A percentile compares a stretch with the other conserved stretches of the same genome.
Conservation (phyloP, 2,888 invertebrate species). For the Neocrepidodera transversa region DNA sequence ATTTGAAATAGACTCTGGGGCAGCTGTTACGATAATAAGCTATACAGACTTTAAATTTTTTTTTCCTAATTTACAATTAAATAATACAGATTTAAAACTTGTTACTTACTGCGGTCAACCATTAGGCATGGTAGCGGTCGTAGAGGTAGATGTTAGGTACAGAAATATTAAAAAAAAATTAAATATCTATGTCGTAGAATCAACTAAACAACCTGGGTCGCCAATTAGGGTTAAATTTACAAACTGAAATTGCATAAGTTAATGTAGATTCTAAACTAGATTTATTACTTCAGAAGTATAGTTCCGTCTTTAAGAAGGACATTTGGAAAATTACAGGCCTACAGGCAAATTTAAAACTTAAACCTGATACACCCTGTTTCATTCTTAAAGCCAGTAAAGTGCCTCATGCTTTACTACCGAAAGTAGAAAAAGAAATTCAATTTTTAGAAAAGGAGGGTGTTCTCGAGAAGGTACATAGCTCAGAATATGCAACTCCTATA, state of each 20-base stretch:
- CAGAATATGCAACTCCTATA: no score
- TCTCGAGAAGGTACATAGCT: constrained; percentile 32
- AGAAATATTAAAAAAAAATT: constrained; percentile 7
- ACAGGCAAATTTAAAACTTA: constrained; percentile 22
- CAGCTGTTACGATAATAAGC: constrained; percentile 14
- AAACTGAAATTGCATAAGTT: no score
- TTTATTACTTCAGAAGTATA: constrained; percentile 11
- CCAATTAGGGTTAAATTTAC: no score
- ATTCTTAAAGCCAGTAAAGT: constrained; percentile 29
- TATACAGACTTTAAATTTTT: not conserved
- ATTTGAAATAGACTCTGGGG: constrained; percentile 18
- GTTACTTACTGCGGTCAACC: constrained; percentile 3
- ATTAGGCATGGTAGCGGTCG: no score
- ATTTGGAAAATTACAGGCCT: constrained; percentile 5
- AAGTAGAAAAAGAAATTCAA: no score
- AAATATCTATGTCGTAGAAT: constrained; percentile 5
- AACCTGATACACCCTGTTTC: no score
- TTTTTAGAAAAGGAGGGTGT: constrained; percentile 29
- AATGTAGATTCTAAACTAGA: constrained; percentile 3
- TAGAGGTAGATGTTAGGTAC: no score
- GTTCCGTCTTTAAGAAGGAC: no score
- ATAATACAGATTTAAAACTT: not conserved
- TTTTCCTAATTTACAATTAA: no score
- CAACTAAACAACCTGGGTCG: constrained; percentile 37
- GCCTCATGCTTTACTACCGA: no score